Percentiles rank a stretch among this genome's conserved stretches.
Conservation (phyloP, 1,140 invertebrate genomes). For the Drosophila ohnishii region DNA sequence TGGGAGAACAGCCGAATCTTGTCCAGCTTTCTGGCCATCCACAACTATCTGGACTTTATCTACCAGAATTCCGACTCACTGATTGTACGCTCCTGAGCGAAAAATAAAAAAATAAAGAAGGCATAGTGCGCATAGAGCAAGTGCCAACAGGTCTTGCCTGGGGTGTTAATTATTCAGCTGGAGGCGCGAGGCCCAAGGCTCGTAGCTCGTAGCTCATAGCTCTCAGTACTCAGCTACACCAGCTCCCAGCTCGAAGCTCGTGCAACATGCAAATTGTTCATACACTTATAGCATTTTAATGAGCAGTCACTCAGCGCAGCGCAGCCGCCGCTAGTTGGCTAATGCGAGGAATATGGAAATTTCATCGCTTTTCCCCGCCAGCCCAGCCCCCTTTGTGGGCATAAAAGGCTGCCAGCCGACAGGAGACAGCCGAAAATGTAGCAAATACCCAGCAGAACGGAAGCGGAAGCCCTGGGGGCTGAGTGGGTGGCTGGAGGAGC, state of each 20-base stretch:
- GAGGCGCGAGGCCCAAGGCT: constrained; percentile 10
- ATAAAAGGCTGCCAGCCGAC: constrained; percentile 32
- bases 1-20: constrained; percentile 9
- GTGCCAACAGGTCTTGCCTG: constrained; percentile 57
- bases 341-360: constrained; percentile 70
- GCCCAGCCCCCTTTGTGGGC: constrained; percentile 19
- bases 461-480: constrained; percentile 41
- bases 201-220: constrained; percentile 26
- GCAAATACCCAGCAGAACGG: constrained; percentile 51
- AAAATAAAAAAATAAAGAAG: constrained; percentile 36
- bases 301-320: constrained; percentile 48
- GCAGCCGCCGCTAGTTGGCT: constrained; percentile 43
- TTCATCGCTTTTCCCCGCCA: constrained; percentile 33
- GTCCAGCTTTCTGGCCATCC: constrained; percentile 56
- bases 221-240: background rate
- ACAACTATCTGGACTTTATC: constrained; percentile 56
- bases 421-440: constrained; percentile 62
- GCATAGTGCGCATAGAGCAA: constrained; percentile 14
- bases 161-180: constrained; percentile 70
- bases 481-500: constrained; percentile 4
- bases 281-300: constrained; percentile 72
- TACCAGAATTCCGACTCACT: constrained; percentile 44
- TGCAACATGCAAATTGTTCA: constrained; percentile 73
- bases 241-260: constrained; percentile 44
- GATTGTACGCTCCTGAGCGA: constrained; percentile 43